Evolutionary conservation across 2,797 vertebrate genomes (phyloP), one percentile per base, ranked within the genome.

Genomic region (Nannoperca obscura): DNA sequence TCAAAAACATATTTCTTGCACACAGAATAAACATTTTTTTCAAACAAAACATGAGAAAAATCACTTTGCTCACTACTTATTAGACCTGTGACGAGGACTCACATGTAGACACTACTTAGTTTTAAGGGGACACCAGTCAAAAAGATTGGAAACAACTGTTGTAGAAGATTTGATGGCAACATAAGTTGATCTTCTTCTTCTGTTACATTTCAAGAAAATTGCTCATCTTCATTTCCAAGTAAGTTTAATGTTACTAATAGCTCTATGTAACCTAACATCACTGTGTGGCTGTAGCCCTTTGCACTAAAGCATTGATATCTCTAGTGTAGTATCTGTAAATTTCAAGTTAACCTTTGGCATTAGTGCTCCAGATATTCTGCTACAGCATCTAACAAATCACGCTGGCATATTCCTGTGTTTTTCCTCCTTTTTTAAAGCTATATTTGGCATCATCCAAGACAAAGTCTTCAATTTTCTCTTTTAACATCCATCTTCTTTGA

Each of bases 401-500:
- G 24, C 7, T 55, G 14, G n/a, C 30, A 24, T n/a, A 32, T 74
- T 36, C 6, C 19, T 65, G 30, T 61, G 9, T 60, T 22, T 44
- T 50, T 20, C 44, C 8, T 47, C 6, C 7, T 7, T 38, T 22
- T 40, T 49, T 55, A 32, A 60, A 4, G 36, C 46, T 79, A 55
- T 38, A 68, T 55, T 55, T 55, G 42, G 55, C 27, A 13, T 52
- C 50, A 74, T 52, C 27, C 11, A 38, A 44, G 5, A 19, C 17
- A 36, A 27, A n/a, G 14, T 71, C 50, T 67, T 40, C 20, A 9
- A 11, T 47, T 67, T 53, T 32, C 49, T 62, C 61, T 79, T 22
- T 53, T 10, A 47, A 15, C 24, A 42, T 70, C 19, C 0, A 10
- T 55, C 47, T 50, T 30, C 20, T 52, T 64, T 71, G 66, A 74